Base-by-base conservation (phyloP, 2,113 vertebrate species). In the Diadophis punctatus region DNA sequence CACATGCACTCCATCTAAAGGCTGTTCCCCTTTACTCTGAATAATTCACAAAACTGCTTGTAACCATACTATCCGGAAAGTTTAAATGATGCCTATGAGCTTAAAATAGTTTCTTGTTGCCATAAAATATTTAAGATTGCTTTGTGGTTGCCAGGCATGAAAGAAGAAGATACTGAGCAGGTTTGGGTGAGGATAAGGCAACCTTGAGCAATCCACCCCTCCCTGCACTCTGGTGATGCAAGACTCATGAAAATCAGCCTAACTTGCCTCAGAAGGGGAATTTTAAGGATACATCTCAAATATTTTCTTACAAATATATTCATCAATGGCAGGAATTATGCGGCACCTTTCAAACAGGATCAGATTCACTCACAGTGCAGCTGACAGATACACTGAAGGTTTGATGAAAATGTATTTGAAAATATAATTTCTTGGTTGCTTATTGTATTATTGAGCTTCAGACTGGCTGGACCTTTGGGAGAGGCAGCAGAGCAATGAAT, bases 361-460 rank as follows among this genome's bases (percentile, higher is more conserved):
- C 53, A 90, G 90, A 84, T 90, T 96, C 87, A 90, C 91, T 93
- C 96, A 94, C 39, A 95, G 93, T 30, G 3, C 94, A 95, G 92
- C 94, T 95, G 95, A 96, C 95, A 97, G 94, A 95, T 94, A 92
- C 93, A 95, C 30, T 93, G 93, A 93, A 92, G 95, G 94, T 39
- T 89, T 96, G 95, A 96, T 92, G 94, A 97, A 96, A 97, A 97
- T 53, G 94, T 89, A 95, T 97, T 94, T 96, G 94, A 97, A 97
- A 97, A 96, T 92, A 95, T 53, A 96, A 96, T 97, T 97, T 97
- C 92, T 96, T 96, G 88, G 84, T 94, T 86, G 90, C 90, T 96
- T 95, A 88, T 56, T 88, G 90, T 91, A 92, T 90, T 93, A 94
- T 93, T 93, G 87, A 93, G 94, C 90, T 90, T 90, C 89, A 48